Evolutionary conservation across 2,888 invertebrate species (phyloP), one percentile per base, ranked within the genome.

Genomic region (Synergus umbraculus): DNA sequence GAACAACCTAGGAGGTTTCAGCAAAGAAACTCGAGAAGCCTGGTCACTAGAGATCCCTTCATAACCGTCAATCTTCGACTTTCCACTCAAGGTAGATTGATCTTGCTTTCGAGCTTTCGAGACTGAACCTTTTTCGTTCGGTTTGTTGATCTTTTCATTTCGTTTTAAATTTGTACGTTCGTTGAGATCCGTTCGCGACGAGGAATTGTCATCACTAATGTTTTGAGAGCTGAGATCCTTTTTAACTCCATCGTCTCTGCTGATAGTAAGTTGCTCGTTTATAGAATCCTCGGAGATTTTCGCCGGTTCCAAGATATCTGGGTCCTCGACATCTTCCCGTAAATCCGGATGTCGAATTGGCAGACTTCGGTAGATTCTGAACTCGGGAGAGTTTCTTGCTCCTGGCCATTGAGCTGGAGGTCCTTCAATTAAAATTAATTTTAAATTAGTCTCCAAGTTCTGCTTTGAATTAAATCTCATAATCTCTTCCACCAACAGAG

Each of bases 281-380:
- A 46, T 58, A 5, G 37, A 41, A 13, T 60, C 29, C 29, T 78
- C 64, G 29, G 29, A 22, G 12, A 60, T 81, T 79, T 83, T 81
- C 67, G 73, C 76, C 46, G 80, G 73, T 54, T 82, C 82, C 13
- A 60, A 63, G 44, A 44, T 46, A 46, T 83, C 80, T 15, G 66
- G 78, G 44, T 79, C 83, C 77, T 84, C 83, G 81, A 41, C 49
- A 41, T 37, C 79, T 44, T 54, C 46, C 12, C 80, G 63, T 82
- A 93, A 92, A 84, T 93, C 93, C 84, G 93, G 94, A 46, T 93
- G 93, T 76, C 94, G 88, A 7, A 88, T 92, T 22, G 95, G 95
- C 46, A 95, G 90, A 87, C 95, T 95, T 85, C 94, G 94, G 89
- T 94, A 94, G 79, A 94, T 92, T 84, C 94, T 92, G 88, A 94